phyloP scores from a whole-genome alignment of 2,113 vertebrate species.

The Martes martes region DNA sequence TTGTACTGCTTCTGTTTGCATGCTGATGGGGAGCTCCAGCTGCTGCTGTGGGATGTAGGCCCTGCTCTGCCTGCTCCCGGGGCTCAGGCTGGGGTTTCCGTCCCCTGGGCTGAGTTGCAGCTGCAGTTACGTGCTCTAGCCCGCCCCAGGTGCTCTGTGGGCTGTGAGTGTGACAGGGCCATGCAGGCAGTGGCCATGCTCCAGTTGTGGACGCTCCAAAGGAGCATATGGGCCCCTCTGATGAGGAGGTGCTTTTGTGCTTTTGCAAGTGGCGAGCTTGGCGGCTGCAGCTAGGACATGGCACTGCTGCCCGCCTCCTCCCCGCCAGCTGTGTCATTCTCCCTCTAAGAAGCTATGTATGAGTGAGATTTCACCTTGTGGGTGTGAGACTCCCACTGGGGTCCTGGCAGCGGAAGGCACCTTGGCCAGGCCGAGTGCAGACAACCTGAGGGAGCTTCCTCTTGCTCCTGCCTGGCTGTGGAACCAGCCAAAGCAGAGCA shows the following conservation, averaged over 20 bases:
- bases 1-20: neutral
- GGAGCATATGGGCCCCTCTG: neutral
- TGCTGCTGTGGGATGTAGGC: accelerated
- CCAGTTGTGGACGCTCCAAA: neutral
- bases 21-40: neutral
- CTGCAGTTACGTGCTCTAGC: neutral
- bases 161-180: neutral
- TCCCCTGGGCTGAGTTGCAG: neutral
- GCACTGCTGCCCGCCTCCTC: neutral
- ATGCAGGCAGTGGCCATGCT: neutral
- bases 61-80: neutral
- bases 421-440: neutral
- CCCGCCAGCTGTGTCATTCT: neutral
- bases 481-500: neutral
- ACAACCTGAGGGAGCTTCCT: neutral
- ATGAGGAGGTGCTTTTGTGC: constrained; percentile 18
- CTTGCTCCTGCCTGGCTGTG: neutral
- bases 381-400: neutral
- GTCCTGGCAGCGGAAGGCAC: neutral
- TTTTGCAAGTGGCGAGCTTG: neutral
- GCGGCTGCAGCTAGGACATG: neutral
- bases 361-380: neutral
- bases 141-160: neutral
- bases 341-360: neutral
- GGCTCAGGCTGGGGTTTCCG: neutral